These are phyloP conservation scores for Tholera decimalis DNA, from an alignment of 2,888 invertebrate species.

Conservation along the genomic window DNA sequence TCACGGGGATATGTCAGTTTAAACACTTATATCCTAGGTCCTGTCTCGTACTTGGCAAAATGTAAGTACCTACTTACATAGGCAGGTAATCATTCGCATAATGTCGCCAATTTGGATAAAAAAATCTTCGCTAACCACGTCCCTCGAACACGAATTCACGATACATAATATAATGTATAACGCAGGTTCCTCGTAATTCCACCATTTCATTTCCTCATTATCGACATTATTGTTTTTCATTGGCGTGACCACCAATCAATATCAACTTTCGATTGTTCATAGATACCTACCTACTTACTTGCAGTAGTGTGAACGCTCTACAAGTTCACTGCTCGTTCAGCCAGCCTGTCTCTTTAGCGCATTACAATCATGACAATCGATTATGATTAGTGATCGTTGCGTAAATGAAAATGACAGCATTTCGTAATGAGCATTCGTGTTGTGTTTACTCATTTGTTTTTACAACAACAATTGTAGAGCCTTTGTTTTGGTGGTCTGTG, in stretches of 20 bases:
- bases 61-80: not conserved
- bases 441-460: constrained; percentile 9
- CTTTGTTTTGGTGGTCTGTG: constrained; percentile 15
- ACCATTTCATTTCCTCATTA: constrained; percentile 17
- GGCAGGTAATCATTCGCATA: not conserved
- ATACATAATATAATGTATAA: not conserved
- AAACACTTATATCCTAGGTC: too few species aligned
- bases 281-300: too few species aligned
- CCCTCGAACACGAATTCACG: not conserved
- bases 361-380: constrained; percentile 27
- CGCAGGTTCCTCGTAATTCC: not conserved
- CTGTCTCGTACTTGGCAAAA: too few species aligned
- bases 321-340: constrained; percentile 67
- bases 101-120: not conserved
- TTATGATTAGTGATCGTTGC: constrained; percentile 19
- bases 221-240: constrained; percentile 10
- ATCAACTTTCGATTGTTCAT: constrained; percentile 59
- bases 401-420: constrained; percentile 10
- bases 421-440: not conserved
- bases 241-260: constrained; percentile 36
- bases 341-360: constrained; percentile 36
- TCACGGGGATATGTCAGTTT: too few species aligned
- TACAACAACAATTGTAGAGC: not conserved
- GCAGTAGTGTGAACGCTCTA: constrained; percentile 65
- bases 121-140: not conserved